Base-by-base conservation (phyloP, 64 coral and sea anemone species). In the Pocillopora damicornis region DNA sequence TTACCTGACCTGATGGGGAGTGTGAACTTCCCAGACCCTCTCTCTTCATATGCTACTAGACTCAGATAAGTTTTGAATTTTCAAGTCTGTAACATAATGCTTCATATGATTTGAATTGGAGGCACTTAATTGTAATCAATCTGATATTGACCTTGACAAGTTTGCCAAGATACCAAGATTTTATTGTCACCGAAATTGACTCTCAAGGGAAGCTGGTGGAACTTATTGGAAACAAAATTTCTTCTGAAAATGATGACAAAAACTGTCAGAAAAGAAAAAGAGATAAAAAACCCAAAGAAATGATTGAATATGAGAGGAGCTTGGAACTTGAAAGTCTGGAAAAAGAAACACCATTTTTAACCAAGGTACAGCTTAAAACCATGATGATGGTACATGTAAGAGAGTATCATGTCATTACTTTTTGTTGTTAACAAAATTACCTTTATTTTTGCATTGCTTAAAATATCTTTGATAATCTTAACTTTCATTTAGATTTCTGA, bases 171-270 rank as follows among this genome's bases (percentile, higher is more conserved):
- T 88, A 79, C 59, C 61, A 88, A 38, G 91, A 93, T 93, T 93
- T 93, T 77, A 72, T 83, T 76, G 91, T 93, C 74, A 93, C 91
- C 60, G 91, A 93, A 88, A 83, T 93, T 38, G 82, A 77, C 72
- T 61, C 65, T 60, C 11, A n/a, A 69, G 91, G 91, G 35, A 74
- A 88, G 37, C 68, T 88, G 34, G 68, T 88, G 20, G 23, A 88
- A 12, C 60, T 93, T 15, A 83, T 81, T 22, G 26, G 57, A 2
- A 23, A 79, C 35, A 23, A 76, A 36, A 18, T 88, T 35, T 74
- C 67, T 25, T 88, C 86, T 71, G 68, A 11, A 57, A 73, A 26
- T 9, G 37, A 85, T 26, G 22, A 85, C 13, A 30, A 63, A 42
- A 37, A 38, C 45, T 13, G 15, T 45, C 17, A 72, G 9, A 18